These are phyloP conservation scores for Indri indri DNA, from an alignment of 2,113 vertebrate species.

Conservation along the genomic window DNA sequence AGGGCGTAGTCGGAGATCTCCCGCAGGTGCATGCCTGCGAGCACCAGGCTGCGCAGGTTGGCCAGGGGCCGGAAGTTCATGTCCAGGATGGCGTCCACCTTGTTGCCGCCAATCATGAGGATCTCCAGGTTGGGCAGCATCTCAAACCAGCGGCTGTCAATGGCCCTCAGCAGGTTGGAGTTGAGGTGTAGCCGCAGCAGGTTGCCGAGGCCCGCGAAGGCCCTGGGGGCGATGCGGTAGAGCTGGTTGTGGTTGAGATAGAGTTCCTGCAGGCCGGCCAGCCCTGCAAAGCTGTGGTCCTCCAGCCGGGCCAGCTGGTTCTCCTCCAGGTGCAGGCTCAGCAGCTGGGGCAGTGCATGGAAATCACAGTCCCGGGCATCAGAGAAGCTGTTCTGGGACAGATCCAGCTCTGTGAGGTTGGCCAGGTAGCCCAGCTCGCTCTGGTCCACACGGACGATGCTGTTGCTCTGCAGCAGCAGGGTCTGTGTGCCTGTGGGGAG, in stretches of 20 bases:
- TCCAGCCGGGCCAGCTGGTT: constrained; percentile 90
- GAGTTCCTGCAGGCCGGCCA: constrained; percentile 92
- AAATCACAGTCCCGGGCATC: constrained; percentile 83
- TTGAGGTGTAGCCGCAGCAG: constrained; percentile 94
- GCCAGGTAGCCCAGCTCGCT: constrained; percentile 85
- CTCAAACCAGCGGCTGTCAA: constrained; percentile 92
- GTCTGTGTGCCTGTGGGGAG: constrained; percentile 91
- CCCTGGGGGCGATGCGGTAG: constrained; percentile 86
- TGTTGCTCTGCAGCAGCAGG: constrained; percentile 93
- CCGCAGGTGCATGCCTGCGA: constrained; percentile 92
- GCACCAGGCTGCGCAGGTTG: constrained; percentile 92
- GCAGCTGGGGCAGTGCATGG: constrained; percentile 85
- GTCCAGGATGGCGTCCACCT: constrained; percentile 90
- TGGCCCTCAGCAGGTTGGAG: constrained; percentile 90
- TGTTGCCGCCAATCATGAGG: constrained; percentile 96
- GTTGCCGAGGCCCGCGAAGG: constrained; percentile 88
- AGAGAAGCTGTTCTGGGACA: constrained; percentile 94
- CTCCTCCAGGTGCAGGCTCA: constrained; percentile 95
- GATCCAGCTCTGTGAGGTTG: constrained; percentile 94
- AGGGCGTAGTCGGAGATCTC: constrained; percentile 91
- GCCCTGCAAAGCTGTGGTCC: constrained; percentile 87
- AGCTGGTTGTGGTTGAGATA: constrained; percentile 96
- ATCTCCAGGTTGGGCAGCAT: constrained; percentile 91
- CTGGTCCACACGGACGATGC: constrained; percentile 87
- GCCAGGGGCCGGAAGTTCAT: constrained; percentile 90